Evolutionary conservation across 2,888 invertebrate species (phyloP).

Genomic region (Acleris literana): DNA sequence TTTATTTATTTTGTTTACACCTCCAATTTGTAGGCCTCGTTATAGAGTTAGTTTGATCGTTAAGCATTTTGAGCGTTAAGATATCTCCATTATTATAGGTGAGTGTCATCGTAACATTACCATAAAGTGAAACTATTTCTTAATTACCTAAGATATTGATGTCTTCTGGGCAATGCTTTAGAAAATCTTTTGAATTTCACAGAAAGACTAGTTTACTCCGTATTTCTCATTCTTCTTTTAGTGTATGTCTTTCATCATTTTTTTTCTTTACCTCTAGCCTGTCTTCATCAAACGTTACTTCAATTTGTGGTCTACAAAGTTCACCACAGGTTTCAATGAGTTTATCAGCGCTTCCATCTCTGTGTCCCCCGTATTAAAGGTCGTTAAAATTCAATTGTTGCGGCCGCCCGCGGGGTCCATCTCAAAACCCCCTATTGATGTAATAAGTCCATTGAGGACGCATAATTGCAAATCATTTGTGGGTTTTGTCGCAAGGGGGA

Average conservation of each 20-base stretch:
- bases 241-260: background rate
- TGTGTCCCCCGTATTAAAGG: conserved; percentile 66
- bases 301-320: background rate
- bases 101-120: no score
- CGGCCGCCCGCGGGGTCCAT: conserved; percentile 62
- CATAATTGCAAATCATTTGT: conserved; percentile 83
- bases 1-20: no score
- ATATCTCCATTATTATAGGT: no score
- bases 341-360: conserved; percentile 40
- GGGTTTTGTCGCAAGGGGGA: conserved; percentile 60
- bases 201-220: no score
- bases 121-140: background rate
- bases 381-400: conserved; percentile 83
- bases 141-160: background rate
- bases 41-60: no score
- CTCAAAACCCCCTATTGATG: conserved; percentile 64
- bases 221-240: background rate
- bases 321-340: background rate
- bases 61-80: no score
- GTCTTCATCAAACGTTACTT: background rate
- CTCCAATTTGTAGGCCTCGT: no score
- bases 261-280: background rate
- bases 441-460: conserved; percentile 81
- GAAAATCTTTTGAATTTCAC: background rate
- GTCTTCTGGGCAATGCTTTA: background rate